Base-by-base conservation (phyloP, 2,888 invertebrate species). In the Cacoxenus indagator region DNA sequence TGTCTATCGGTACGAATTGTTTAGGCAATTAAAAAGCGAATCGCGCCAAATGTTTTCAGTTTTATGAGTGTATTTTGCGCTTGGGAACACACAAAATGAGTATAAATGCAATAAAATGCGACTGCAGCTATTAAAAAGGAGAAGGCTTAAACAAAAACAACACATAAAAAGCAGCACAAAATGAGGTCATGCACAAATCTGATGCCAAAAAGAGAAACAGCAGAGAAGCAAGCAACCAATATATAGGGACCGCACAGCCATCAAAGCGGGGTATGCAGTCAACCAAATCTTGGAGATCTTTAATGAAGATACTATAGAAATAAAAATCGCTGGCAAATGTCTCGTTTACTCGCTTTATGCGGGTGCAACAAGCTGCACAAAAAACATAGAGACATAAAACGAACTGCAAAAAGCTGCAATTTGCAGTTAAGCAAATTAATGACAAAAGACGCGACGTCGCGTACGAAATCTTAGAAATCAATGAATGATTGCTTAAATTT, bases 121-220 rank as follows among this genome's bases (percentile, higher is more conserved):
- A 62, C 61, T 62, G 61, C 61, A 62, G 24, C 61, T 62, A 43
- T 62, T 45, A 62, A 62, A 62, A 19, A 43, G 22, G 17, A 51
- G 9, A 51, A 51, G 37, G 37, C 2, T 37, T 37, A 14, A 19
- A 48, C n/a, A 48, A 48, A 43, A 19, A 19, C 29, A 31, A 29
- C 9, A 6, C 11, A 55, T 43, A 22, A 14, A 62, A 62, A 43
- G 37, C 11, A 59, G 17, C 4, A 14, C 14, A 24, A 62, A 62
- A 62, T 62, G 61, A 45, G 61, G 61, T 62, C 61, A 62, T 62
- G 61, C 61, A 62, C 61, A 62, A 62, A 62, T 62, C 45, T 24
- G 43, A 62, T 62, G 61, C 61, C 61, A 62, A 62, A 43, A 45
- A 9, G 14, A 31, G 43, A 31, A 14, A n/a, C 19, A 55, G 11